These are phyloP conservation scores for Netelia virgata DNA, from an alignment of 2,888 invertebrate genomes.

Conservation along the genomic window DNA sequence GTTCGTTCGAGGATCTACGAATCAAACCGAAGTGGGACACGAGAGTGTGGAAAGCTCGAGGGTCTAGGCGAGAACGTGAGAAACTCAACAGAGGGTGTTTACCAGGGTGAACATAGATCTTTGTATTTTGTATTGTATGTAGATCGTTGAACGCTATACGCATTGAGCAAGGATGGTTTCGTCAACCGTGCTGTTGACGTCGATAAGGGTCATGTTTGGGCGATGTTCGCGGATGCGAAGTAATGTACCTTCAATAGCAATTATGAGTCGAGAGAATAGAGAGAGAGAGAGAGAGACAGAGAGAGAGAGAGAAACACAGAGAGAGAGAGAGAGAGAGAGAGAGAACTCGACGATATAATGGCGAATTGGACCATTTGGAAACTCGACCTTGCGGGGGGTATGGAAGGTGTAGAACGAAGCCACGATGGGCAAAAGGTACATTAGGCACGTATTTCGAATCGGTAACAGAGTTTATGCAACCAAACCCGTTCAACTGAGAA, in stretches of 20 bases:
- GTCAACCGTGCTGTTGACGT: conserved; percentile 41
- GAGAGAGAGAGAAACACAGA: neutral
- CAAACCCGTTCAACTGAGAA: neutral
- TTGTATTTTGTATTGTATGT: neutral
- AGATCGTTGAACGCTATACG: neutral
- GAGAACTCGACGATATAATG: conserved; percentile 13
- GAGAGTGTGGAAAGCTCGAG: conserved; percentile 7
- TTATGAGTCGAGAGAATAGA: conserved; percentile 38
- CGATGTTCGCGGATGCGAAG: conserved; percentile 35
- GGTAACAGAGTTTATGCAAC: conserved; percentile 12
- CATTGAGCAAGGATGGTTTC: conserved; percentile 8
- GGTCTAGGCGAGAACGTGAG: conserved; percentile 15
- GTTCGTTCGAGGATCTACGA: no score
- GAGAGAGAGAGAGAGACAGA: neutral
- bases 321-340: neutral
- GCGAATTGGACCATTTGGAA: neutral
- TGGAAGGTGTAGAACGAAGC: conserved; percentile 32
- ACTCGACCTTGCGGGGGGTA: neutral
- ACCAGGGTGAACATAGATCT: neutral
- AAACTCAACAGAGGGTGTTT: conserved; percentile 19
- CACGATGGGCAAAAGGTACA: conserved; percentile 6
- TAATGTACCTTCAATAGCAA: conserved; percentile 44
- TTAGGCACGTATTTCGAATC: conserved; percentile 39
- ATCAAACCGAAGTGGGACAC: neutral
- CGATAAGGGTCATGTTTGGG: conserved; percentile 55